Evolutionary conservation across 2,797 vertebrate species (phyloP).

Genomic region (Scolopax bukidnonensis): DNA sequence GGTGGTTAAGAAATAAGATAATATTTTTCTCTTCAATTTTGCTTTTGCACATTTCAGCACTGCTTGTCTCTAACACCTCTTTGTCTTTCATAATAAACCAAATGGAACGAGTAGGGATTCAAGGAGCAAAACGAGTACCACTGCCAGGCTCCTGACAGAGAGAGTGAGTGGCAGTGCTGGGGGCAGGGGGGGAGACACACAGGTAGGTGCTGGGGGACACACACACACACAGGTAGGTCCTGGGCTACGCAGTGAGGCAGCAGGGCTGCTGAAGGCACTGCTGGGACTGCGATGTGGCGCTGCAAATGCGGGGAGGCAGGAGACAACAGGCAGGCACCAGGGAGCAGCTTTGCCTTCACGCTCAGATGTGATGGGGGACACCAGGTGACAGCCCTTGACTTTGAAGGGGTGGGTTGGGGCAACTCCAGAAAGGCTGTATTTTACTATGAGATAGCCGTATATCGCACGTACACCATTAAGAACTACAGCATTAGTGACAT

Average conservation of each 20-base stretch:
- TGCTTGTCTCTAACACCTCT: background rate
- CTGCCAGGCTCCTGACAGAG: background rate
- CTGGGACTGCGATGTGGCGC: background rate
- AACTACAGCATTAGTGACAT: background rate
- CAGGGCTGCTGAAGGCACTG: background rate
- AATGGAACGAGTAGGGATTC: background rate
- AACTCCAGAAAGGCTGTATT: background rate
- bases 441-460: background rate
- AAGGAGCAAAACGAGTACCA: background rate
- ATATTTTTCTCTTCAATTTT: background rate
- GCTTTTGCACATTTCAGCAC: background rate
- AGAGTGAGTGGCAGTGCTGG: background rate
- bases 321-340: background rate
- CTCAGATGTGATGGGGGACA: background rate
- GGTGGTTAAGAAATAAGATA: background rate
- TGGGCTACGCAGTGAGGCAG: background rate
- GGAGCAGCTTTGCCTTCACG: background rate
- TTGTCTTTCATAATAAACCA: background rate
- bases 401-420: background rate
- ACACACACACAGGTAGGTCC: background rate
- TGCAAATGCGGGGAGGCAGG: background rate
- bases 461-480: rapidly evolving
- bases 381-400: rapidly evolving
- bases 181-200: too few relatives aligned
- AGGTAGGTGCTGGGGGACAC: background rate